Evolutionary conservation across 2,797 vertebrate species (phyloP).

Genomic region (Brachyrhaphis roseni): DNA sequence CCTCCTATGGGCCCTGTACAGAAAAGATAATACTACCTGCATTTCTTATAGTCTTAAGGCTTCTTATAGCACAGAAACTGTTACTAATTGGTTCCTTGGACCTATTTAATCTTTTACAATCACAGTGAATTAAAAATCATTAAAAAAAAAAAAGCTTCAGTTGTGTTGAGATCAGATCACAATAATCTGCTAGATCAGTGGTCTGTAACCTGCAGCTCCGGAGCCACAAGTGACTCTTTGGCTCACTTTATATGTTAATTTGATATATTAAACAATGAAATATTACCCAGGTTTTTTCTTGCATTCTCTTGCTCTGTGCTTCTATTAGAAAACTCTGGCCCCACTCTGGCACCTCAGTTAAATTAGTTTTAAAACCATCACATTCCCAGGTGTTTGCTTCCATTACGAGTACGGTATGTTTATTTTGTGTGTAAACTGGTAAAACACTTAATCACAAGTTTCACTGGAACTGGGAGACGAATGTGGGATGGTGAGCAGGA

Average conservation of each 20-base stretch:
- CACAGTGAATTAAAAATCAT: background rate
- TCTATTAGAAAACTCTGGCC: too few relatives aligned
- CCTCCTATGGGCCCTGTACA: background rate
- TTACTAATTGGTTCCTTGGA: background rate
- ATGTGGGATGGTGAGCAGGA: slow-evolving; percentile 68
- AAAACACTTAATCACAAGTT: slow-evolving; percentile 65
- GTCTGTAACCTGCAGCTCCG: background rate
- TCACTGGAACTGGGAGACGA: slow-evolving; percentile 50
- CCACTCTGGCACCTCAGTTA: too few relatives aligned
- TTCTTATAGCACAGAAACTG: background rate
- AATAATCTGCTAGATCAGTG: background rate
- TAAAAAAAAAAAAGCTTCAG: background rate
- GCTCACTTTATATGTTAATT: background rate
- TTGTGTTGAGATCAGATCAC: background rate
- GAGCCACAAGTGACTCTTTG: background rate
- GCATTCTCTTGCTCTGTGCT: background rate
- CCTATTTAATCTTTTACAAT: background rate
- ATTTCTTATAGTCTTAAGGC: background rate
- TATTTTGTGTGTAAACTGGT: slow-evolving; percentile 53
- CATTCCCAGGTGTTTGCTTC: slow-evolving; percentile 60
- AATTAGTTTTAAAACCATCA: too few relatives aligned
- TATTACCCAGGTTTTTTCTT: background rate
- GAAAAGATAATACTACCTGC: background rate
- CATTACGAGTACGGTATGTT: slow-evolving; percentile 59
- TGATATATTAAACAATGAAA: background rate